Evolutionary conservation across 2,888 invertebrate species (phyloP).

Genomic region (Ornithoptera priamus): DNA sequence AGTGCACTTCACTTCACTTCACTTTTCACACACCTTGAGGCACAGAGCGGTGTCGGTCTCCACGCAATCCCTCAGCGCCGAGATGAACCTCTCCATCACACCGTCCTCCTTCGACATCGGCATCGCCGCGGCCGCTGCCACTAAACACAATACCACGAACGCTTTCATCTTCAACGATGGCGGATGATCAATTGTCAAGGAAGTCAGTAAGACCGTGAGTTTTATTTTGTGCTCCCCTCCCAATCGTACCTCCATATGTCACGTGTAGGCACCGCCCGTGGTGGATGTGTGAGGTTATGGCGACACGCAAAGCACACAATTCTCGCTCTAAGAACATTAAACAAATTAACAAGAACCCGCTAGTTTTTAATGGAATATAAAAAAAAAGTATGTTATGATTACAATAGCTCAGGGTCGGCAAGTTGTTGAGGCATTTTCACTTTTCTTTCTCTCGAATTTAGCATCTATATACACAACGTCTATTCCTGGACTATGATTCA

Average conservation of each 20-base stretch:
- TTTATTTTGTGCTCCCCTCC: conserved; percentile 71
- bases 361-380: conserved; percentile 43
- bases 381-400: conserved; percentile 48
- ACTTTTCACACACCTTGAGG: conserved; percentile 83
- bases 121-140: conserved; percentile 59
- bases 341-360: conserved; percentile 58
- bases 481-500: too few species aligned
- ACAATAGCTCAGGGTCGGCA: conserved; percentile 41
- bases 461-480: too few species aligned
- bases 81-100: conserved; percentile 61
- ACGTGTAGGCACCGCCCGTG: conserved; percentile 45
- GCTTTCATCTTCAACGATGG: conserved; percentile 66
- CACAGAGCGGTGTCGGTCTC: conserved; percentile 85
- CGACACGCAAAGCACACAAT: conserved; percentile 47
- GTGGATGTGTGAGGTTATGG: conserved; percentile 44
- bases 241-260: conserved; percentile 64
- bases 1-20: conserved; percentile 55
- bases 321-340: conserved; percentile 39
- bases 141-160: conserved; percentile 57
- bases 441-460: conserved; percentile 33
- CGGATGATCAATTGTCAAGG: conserved; percentile 69
- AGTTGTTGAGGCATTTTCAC: conserved; percentile 32
- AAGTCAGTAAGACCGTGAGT: conserved; percentile 58
- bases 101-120: conserved; percentile 68
- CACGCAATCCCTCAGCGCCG: conserved; percentile 83